phyloP scores from a whole-genome alignment of 2,888 invertebrate genomes.

The Caenorhabditis sp. region DNA sequence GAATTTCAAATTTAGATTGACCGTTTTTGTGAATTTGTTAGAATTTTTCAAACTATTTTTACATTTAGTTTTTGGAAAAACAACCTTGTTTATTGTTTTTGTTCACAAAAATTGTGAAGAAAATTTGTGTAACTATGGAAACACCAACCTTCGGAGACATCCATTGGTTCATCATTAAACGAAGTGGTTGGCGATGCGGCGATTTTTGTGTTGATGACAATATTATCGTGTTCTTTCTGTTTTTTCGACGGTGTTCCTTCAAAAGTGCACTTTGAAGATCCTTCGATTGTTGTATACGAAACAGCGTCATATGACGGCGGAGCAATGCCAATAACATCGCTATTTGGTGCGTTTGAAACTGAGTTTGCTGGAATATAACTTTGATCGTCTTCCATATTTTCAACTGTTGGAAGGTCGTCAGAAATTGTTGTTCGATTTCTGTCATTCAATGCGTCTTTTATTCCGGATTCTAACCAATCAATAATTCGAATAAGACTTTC shows the following conservation, averaged over 20 bases:
- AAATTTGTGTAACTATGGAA: too few species aligned
- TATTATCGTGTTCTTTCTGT: too few species aligned
- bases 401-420: neutral
- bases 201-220: too few species aligned
- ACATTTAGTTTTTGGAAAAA: too few species aligned
- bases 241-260: neutral
- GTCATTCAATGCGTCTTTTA: conserved; percentile 8
- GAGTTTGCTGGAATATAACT: conserved; percentile 7
- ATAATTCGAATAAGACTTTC: conserved; percentile 29
- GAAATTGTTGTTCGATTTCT: neutral
- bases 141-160: neutral
- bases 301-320: conserved; percentile 14
- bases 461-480: conserved; percentile 24
- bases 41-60: too few species aligned
- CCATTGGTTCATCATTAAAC: conserved; percentile 2
- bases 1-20: too few species aligned
- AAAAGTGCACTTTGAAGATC: neutral
- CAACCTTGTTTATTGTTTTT: too few species aligned
- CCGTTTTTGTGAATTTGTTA: too few species aligned
- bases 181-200: neutral
- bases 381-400: neutral
- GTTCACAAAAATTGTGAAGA: too few species aligned
- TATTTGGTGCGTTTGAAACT: conserved; percentile 8
- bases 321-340: conserved; percentile 14
- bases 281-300: neutral